These are phyloP conservation scores for Brachypalpus laphriformis DNA, from an alignment of 2,888 invertebrate genomes.

Conservation along the genomic window DNA sequence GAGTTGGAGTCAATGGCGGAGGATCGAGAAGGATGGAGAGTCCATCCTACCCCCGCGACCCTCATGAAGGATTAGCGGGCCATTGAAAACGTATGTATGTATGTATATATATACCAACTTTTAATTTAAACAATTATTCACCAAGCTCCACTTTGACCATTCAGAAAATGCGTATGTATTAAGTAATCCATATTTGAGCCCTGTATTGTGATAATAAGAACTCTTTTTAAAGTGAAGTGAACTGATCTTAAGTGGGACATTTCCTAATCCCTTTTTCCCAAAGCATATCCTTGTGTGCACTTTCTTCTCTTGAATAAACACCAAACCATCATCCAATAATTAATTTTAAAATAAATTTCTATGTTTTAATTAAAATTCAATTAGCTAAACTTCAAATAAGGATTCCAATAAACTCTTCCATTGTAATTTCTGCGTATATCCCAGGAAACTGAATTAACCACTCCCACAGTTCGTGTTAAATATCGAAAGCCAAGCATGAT, in stretches of 20 bases:
- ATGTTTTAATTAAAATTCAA: conserved; percentile 39
- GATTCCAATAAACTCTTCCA: conserved; percentile 28
- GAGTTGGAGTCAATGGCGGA: too few species aligned
- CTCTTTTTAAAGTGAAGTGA: neutral
- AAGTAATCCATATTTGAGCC: too few species aligned
- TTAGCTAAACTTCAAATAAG: conserved; percentile 23
- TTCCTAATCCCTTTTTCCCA: neutral
- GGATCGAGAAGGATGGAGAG: too few species aligned
- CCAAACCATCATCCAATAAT: conserved; percentile 12
- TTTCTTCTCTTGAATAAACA: neutral
- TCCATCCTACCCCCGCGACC: too few species aligned
- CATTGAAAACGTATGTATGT: too few species aligned
- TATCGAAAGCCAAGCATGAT: conserved; percentile 11
- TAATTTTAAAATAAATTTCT: conserved; percentile 24
- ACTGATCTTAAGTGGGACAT: neutral
- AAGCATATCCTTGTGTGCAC: neutral
- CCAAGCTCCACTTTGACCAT: too few species aligned
- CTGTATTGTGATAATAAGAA: too few species aligned
- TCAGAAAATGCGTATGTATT: too few species aligned
- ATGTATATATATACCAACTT: too few species aligned
- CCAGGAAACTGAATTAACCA: conserved; percentile 29
- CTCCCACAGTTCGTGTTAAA: conserved; percentile 13
- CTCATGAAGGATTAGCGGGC: too few species aligned
- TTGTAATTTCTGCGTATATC: neutral
- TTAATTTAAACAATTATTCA: too few species aligned